These are phyloP conservation scores for Epiblema foenella DNA, from an alignment of 2,888 invertebrate species.

Conservation along the genomic window DNA sequence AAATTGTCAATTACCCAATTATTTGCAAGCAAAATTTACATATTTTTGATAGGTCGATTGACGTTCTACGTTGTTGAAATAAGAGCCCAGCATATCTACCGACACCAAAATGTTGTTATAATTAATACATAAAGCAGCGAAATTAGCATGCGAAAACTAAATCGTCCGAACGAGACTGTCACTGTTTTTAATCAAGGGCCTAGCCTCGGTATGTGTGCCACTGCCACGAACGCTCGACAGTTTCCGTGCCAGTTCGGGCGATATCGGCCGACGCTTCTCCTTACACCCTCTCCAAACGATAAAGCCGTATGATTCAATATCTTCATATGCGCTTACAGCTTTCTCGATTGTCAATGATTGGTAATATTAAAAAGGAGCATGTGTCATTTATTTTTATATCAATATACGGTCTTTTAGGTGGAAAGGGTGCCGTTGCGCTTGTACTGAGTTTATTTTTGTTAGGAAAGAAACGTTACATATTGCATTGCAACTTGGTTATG, in stretches of 20 bases:
- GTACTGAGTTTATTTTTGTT: conserved; percentile 40
- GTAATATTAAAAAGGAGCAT: conserved; percentile 20
- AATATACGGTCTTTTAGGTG: conserved; percentile 8
- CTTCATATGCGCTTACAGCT: conserved; percentile 1
- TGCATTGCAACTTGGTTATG: conserved; percentile 39
- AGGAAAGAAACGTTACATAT: conserved; percentile 41
- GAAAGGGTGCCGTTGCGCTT: background rate
- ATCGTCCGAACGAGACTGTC: conserved; percentile 37
- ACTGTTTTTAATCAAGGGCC: conserved; percentile 44
- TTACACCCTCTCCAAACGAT: conserved; percentile 1
- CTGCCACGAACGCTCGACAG: conserved; percentile 65
- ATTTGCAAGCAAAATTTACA: background rate
- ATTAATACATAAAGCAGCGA: conserved; percentile 5
- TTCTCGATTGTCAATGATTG: background rate
- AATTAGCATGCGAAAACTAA: conserved; percentile 41
- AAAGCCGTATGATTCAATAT: conserved; percentile 1
- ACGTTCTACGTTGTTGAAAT: background rate
- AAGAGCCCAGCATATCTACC: background rate
- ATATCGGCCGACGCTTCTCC: conserved; percentile 44
- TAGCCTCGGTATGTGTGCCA: conserved; percentile 54
- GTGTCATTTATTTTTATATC: conserved; percentile 4
- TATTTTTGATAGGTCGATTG: background rate
- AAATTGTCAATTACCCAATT: no score
- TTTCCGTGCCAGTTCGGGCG: conserved; percentile 64
- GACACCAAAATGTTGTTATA: background rate